A percentile compares a stretch with the other conserved stretches of the same genome.
Evolutionary conservation across 1,140 invertebrate genomes (phyloP).

Genomic region (Panulirus ornatus): DNA sequence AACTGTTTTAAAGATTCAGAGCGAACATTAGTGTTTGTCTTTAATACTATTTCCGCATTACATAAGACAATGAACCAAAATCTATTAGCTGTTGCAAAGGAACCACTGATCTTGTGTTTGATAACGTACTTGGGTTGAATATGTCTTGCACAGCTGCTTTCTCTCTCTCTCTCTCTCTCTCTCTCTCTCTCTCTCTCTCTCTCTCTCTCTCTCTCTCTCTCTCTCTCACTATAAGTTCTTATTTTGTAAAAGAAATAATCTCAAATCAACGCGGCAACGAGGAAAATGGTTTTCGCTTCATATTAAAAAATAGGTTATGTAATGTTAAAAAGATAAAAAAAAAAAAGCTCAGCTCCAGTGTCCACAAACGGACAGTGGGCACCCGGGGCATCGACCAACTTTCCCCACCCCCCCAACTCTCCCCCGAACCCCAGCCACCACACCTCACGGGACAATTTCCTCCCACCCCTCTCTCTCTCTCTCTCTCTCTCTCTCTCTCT

Average conservation of each 20-base stretch:
- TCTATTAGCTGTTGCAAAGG: neutral
- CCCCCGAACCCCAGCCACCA: no score
- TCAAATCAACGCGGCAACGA: no score
- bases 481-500: slow-evolving; percentile 8
- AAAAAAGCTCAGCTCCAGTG: no score
- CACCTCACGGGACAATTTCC: neutral
- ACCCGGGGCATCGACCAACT: neutral
- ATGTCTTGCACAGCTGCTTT: neutral
- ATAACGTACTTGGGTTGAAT: neutral
- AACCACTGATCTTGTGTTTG: neutral
- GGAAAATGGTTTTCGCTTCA: no score
- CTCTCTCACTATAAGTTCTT: neutral
- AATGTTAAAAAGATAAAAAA: no score
- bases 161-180: neutral
- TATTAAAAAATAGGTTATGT: no score
- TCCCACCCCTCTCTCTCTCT: neutral
- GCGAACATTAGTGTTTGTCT: neutral
- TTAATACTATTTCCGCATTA: neutral
- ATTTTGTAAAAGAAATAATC: no score
- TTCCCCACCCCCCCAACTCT: neutral
- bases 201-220: slow-evolving; percentile 20
- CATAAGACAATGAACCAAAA: no score
- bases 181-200: neutral
- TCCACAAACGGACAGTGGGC: no score
- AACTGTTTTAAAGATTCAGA: neutral